Conservation (phyloP, 2,888 invertebrate genomes). For the Thelaira solivaga region DNA sequence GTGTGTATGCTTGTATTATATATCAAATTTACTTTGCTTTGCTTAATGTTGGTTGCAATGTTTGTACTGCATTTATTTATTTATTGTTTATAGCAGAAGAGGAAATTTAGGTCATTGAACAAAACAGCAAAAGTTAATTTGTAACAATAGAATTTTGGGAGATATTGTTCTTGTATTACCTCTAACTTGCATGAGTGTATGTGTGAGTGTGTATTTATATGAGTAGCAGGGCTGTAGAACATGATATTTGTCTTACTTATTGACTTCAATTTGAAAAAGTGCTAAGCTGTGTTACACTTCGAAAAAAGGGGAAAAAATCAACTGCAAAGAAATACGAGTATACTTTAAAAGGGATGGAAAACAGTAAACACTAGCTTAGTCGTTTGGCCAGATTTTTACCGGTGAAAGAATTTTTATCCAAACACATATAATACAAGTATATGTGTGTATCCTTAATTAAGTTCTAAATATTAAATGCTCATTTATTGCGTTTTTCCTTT, state of each 20-base stretch:
- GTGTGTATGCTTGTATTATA: slow-evolving; percentile 24
- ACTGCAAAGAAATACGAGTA: slow-evolving; percentile 9
- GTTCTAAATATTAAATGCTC: no score
- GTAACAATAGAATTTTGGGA: slow-evolving; percentile 37
- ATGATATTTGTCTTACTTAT: slow-evolving; percentile 36
- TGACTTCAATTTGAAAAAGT: slow-evolving; percentile 53
- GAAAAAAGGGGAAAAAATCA: background rate
- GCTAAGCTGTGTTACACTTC: slow-evolving; percentile 53
- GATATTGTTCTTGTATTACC: slow-evolving; percentile 3
- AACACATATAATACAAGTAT: no score
- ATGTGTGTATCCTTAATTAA: no score
- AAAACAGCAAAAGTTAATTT: slow-evolving; percentile 57
- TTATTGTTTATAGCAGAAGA: slow-evolving; percentile 34
- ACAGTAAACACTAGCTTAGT: background rate
- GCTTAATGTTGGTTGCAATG: slow-evolving; percentile 12
- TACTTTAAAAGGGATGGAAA: background rate
- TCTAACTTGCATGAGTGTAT: background rate
- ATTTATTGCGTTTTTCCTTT: no score
- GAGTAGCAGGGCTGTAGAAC: background rate
- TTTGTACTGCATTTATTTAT: slow-evolving; percentile 12
- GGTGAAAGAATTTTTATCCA: background rate
- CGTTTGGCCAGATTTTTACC: background rate
- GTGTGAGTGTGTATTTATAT: no score
- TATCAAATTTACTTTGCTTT: slow-evolving; percentile 33
- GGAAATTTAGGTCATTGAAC: slow-evolving; percentile 60